These are phyloP conservation scores for Netelia virgata DNA, from an alignment of 2,888 invertebrate genomes.

Conservation along the genomic window DNA sequence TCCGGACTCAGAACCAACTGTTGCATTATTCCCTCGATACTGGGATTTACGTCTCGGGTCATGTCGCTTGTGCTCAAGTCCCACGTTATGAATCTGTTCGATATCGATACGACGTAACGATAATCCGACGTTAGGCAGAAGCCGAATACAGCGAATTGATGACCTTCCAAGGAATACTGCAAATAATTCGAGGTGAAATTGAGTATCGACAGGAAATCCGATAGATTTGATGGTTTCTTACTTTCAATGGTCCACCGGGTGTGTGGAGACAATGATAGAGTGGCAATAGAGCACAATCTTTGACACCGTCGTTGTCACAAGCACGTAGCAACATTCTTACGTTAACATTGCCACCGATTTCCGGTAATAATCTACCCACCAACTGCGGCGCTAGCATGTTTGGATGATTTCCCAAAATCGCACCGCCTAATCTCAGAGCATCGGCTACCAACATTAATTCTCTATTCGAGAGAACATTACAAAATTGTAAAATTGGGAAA, in stretches of 20 bases:
- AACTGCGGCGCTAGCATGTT: conserved; percentile 98
- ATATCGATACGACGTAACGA: conserved; percentile 97
- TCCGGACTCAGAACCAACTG: conserved; percentile 96
- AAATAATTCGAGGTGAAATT: conserved; percentile 71
- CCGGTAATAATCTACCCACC: conserved; percentile 96
- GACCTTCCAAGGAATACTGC: conserved; percentile 98
- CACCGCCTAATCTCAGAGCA: conserved; percentile 96
- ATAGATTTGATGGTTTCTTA: conserved; percentile 78
- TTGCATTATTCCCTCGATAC: conserved; percentile 98
- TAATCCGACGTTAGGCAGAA: conserved; percentile 95
- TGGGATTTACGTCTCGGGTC: conserved; percentile 96
- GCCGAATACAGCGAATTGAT: conserved; percentile 98
- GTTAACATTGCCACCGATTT: conserved; percentile 92
- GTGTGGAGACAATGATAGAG: conserved; percentile 98
- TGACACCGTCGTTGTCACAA: conserved; percentile 95
- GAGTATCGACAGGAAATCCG: neutral
- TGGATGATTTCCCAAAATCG: conserved; percentile 95
- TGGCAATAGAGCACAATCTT: conserved; percentile 95
- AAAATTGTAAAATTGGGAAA: neutral
- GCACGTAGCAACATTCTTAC: conserved; percentile 95
- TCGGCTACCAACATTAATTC: conserved; percentile 97
- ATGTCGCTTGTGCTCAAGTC: conserved; percentile 98
- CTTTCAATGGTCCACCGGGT: conserved; percentile 99
- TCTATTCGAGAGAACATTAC: conserved; percentile 84
- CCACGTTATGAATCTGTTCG: conserved; percentile 98